phyloP scores from a whole-genome alignment of 2,113 vertebrate genomes.

The Pedetes capensis region DNA sequence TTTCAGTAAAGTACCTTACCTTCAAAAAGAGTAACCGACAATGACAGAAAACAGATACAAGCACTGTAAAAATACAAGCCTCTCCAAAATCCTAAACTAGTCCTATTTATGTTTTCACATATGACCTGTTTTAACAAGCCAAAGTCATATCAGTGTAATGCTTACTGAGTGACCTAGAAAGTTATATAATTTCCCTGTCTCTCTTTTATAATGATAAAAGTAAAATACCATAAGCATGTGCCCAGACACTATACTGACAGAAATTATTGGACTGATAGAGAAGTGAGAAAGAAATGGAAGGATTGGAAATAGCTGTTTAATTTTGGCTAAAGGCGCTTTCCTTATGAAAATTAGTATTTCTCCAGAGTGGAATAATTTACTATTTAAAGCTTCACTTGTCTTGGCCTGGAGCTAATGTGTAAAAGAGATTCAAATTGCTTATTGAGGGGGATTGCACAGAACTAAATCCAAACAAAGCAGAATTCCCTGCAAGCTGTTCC shows the following conservation, averaged over 20 bases:
- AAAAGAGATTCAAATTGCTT: conserved; percentile 62
- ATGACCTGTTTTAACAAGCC: neutral
- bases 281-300: conserved; percentile 22
- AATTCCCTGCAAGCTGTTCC: conserved; percentile 68
- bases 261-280: neutral
- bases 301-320: conserved; percentile 12
- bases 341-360: conserved; percentile 65
- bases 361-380: conserved; percentile 71
- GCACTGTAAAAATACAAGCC: neutral
- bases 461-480: conserved; percentile 75
- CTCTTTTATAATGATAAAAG: conserved; percentile 2
- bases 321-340: conserved; percentile 46
- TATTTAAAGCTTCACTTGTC: conserved; percentile 69
- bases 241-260: neutral
- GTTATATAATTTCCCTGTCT: neutral
- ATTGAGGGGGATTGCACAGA: conserved; percentile 53
- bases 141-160: neutral
- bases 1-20: neutral
- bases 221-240: neutral
- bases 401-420: conserved; percentile 59
- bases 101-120: neutral
- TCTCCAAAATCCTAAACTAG: neutral
- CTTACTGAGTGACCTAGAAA: neutral
- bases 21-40: neutral
- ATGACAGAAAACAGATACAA: neutral